phyloP scores from a whole-genome alignment of 35 echinoderm and acorn worm species.

The Holothuria glaberrima region DNA sequence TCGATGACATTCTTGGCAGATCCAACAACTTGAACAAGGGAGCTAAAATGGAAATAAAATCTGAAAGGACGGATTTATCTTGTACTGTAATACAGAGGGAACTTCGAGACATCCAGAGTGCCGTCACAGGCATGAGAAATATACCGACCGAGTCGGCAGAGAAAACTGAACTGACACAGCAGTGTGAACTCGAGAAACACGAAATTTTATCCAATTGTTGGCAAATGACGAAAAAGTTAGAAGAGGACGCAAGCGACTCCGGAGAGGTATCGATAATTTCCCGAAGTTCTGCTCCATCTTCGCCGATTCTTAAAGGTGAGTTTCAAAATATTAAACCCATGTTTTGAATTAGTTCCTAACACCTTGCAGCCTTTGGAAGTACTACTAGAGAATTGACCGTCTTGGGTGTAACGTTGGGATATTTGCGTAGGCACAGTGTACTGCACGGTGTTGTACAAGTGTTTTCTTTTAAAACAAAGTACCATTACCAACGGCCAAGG shows the following conservation, averaged over 20 bases:
- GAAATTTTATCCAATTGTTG: constrained; percentile 53
- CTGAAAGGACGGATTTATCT: background rate
- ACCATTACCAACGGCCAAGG: too few relatives aligned
- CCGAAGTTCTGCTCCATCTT: background rate
- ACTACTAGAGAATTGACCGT: too few relatives aligned
- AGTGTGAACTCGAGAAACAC: constrained; percentile 12
- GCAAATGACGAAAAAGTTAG: constrained; percentile 55
- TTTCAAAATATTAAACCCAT: too few relatives aligned
- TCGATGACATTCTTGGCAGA: constrained; percentile 58
- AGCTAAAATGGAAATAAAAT: background rate
- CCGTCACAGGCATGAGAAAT: background rate
- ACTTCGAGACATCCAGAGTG: constrained; percentile 45
- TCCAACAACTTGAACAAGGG: background rate
- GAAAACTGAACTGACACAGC: background rate
- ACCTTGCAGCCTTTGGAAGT: too few relatives aligned
- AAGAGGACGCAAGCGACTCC: background rate
- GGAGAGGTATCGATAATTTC: background rate
- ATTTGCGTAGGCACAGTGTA: too few relatives aligned
- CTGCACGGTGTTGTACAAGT: too few relatives aligned
- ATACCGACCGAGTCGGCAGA: background rate
- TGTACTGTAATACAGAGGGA: constrained; percentile 42
- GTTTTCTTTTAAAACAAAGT: too few relatives aligned
- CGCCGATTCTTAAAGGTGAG: constrained; percentile 45
- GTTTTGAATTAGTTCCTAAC: too few relatives aligned
- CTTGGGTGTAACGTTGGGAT: too few relatives aligned